These are phyloP conservation scores for Mya arenaria DNA, from an alignment of 1,140 invertebrate species.

Conservation along the genomic window DNA sequence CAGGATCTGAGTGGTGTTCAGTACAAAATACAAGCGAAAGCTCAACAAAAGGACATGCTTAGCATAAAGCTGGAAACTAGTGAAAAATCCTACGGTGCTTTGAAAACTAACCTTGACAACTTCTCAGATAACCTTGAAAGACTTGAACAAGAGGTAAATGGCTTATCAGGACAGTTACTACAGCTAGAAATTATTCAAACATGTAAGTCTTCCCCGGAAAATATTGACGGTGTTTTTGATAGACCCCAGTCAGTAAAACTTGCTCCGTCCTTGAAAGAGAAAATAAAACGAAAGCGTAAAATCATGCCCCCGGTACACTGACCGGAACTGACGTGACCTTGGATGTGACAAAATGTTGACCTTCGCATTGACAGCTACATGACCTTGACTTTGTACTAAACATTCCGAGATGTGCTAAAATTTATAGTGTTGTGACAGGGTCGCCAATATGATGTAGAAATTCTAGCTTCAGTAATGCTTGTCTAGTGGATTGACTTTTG, in stretches of 20 bases:
- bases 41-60: slow-evolving; percentile 70
- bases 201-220: slow-evolving; percentile 77
- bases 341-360: too few species aligned
- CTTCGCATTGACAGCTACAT: too few species aligned
- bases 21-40: slow-evolving; percentile 70
- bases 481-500: too few species aligned
- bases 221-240: slow-evolving; percentile 76
- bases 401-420: too few species aligned
- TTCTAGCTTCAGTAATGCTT: too few species aligned
- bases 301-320: slow-evolving; percentile 46
- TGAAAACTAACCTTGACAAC: slow-evolving; percentile 72
- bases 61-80: slow-evolving; percentile 71
- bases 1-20: slow-evolving; percentile 70
- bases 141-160: slow-evolving; percentile 73
- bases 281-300: slow-evolving; percentile 72
- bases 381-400: too few species aligned
- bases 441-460: too few species aligned
- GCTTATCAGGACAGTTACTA: slow-evolving; percentile 72
- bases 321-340: too few species aligned
- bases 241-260: slow-evolving; percentile 75
- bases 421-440: too few species aligned
- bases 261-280: slow-evolving; percentile 76
- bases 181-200: slow-evolving; percentile 79
- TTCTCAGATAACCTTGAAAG: slow-evolving; percentile 71
- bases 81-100: slow-evolving; percentile 70